phyloP scores from a whole-genome alignment of 1,140 invertebrate species.

The Planococcus citri region DNA sequence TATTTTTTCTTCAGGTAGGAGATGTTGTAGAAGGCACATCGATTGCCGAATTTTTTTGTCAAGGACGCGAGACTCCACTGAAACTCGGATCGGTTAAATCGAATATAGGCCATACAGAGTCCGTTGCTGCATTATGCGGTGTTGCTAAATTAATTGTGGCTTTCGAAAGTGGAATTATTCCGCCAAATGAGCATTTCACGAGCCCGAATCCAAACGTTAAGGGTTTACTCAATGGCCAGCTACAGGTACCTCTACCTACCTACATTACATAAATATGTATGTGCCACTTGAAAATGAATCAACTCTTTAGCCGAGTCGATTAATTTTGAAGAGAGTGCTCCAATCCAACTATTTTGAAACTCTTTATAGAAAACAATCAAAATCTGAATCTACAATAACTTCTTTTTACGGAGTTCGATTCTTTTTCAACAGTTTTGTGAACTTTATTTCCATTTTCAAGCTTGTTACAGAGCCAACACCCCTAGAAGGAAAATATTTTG shows the following conservation, averaged over 20 bases:
- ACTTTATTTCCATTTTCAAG: constrained; percentile 33
- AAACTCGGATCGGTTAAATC: constrained; percentile 59
- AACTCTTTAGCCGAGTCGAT: constrained; percentile 27
- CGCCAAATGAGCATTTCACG: constrained; percentile 46
- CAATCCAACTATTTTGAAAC: no score
- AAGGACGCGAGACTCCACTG: constrained; percentile 39
- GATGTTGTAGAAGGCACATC: constrained; percentile 25
- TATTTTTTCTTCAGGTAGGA: no score
- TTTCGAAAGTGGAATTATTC: constrained; percentile 45
- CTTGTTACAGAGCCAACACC: constrained; percentile 49
- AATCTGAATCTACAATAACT: constrained; percentile 33
- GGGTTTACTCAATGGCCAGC: constrained; percentile 60
- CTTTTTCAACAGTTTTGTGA: no score
- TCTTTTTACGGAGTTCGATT: no score
- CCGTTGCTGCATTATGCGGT: constrained; percentile 45
- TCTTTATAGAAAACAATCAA: no score
- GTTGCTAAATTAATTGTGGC: constrained; percentile 42
- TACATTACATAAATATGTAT: background rate
- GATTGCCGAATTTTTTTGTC: constrained; percentile 24
- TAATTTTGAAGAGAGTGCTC: constrained; percentile 22
- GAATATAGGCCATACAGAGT: constrained; percentile 61
- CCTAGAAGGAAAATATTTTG: constrained; percentile 46
- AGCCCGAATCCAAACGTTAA: constrained; percentile 57
- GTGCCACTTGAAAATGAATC: constrained; percentile 46
- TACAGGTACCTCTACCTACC: constrained; percentile 25